Conservation (phyloP, 2,888 invertebrate species). For the Serripes groenlandicus region DNA sequence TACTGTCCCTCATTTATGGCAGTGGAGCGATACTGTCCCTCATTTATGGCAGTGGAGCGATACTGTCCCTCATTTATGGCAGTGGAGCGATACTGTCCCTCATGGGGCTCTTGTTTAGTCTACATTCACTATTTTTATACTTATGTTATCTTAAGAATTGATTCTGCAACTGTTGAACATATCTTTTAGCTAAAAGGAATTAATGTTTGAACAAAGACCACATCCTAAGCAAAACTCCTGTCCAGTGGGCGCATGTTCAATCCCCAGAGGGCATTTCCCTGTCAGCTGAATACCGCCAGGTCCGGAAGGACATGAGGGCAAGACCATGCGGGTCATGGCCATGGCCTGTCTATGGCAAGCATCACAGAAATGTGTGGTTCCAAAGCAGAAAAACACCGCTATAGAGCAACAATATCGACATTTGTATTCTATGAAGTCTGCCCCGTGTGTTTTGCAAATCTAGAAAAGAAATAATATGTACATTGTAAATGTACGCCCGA, state of each 20-base stretch:
- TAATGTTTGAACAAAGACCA: slow-evolving; percentile 53
- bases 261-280: slow-evolving; percentile 55
- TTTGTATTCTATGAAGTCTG: slow-evolving; percentile 98
- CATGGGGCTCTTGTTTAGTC: too few species aligned
- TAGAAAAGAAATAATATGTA: slow-evolving; percentile 71
- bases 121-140: too few species aligned
- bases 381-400: slow-evolving; percentile 99
- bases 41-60: too few species aligned
- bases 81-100: too few species aligned
- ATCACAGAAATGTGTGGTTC: slow-evolving; percentile 99
- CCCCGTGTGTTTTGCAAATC: slow-evolving; percentile 98
- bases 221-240: slow-evolving; percentile 61
- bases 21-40: too few species aligned
- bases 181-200: slow-evolving; percentile 59
- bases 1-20: too few species aligned
- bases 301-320: slow-evolving; percentile 97
- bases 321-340: slow-evolving; percentile 92
- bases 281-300: slow-evolving; percentile 55
- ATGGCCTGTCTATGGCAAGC: slow-evolving; percentile 99
- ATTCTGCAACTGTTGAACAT: too few species aligned
- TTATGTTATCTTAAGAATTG: too few species aligned
- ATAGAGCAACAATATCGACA: slow-evolving; percentile 99
- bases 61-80: too few species aligned
- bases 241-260: slow-evolving; percentile 59
- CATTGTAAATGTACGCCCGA: too few species aligned